phyloP scores from a whole-genome alignment of 2,113 vertebrate genomes.

The Chamaea fasciata region DNA sequence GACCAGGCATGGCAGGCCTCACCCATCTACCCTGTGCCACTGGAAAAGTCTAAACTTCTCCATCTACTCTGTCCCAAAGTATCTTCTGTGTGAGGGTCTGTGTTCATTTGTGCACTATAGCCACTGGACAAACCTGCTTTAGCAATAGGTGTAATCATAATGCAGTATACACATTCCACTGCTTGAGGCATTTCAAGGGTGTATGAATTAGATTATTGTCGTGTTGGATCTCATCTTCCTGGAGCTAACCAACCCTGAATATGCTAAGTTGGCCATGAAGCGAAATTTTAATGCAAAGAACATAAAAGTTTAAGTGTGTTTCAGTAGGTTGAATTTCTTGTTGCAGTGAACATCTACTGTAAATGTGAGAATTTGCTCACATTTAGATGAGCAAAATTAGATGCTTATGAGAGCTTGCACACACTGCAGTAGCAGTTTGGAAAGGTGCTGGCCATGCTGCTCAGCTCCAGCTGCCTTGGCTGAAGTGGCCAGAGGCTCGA shows the following conservation, averaged over 20 bases:
- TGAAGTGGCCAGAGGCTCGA: neutral
- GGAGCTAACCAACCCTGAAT: neutral
- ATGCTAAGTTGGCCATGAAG: neutral
- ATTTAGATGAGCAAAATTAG: too few species aligned
- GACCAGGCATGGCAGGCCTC: neutral
- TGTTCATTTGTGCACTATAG: too few species aligned
- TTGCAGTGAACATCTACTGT: neutral
- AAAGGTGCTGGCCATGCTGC: neutral
- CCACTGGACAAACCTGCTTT: neutral
- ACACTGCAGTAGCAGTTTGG: rapidly evolving
- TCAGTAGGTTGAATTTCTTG: neutral
- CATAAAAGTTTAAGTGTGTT: neutral
- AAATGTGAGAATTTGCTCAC: neutral
- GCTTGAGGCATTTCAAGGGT: neutral
- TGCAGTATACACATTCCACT: neutral
- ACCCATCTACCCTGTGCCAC: neutral
- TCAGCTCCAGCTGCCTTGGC: neutral
- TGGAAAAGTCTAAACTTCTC: neutral
- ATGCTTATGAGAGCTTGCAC: neutral
- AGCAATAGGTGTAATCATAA: neutral
- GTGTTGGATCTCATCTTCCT: neutral
- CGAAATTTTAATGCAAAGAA: neutral
- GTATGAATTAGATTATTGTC: neutral
- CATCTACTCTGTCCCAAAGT: neutral
- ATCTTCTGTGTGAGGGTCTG: neutral